Evolutionary conservation across 2,888 invertebrate genomes (phyloP).

Genomic region (Cheilosia vernalis): DNA sequence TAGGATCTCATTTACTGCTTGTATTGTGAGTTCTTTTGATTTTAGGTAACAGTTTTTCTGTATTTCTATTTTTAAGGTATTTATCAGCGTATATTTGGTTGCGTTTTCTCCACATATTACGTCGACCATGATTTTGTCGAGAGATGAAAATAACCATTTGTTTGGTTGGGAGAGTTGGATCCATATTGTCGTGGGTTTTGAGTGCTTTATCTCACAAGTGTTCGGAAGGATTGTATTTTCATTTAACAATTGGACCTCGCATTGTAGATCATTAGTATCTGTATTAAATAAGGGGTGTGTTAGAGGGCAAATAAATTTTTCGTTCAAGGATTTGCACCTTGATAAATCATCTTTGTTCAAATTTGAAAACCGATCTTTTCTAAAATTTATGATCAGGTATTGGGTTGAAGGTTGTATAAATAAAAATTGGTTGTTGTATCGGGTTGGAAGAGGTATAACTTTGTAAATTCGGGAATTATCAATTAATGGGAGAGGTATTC

Average conservation of each 20-base stretch:
- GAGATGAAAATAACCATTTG: too few relatives aligned
- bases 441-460: slow-evolving; percentile 12
- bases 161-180: slow-evolving; percentile 1
- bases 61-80: too few relatives aligned
- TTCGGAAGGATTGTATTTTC: slow-evolving; percentile 4
- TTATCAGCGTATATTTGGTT: too few relatives aligned
- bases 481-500: neutral
- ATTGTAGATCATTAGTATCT: slow-evolving; percentile 1
- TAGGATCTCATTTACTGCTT: neutral
- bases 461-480: slow-evolving; percentile 8
- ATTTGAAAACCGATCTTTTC: slow-evolving; percentile 3
- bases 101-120: too few relatives aligned
- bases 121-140: too few relatives aligned
- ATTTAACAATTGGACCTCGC: too few relatives aligned
- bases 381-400: slow-evolving; percentile 7
- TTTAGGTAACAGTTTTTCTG: too few relatives aligned
- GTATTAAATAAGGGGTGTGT: slow-evolving; percentile 19
- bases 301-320: slow-evolving; percentile 8
- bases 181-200: neutral
- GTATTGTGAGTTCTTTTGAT: too few relatives aligned
- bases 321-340: slow-evolving; percentile 10
- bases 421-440: neutral
- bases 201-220: neutral
- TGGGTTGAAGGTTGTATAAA: slow-evolving; percentile 20
- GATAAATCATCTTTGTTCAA: slow-evolving; percentile 10